Percentiles rank a stretch among this genome's conserved stretches.
phyloP scores from a whole-genome alignment of 2,797 vertebrate genomes.

The Serranus cabrilla region DNA sequence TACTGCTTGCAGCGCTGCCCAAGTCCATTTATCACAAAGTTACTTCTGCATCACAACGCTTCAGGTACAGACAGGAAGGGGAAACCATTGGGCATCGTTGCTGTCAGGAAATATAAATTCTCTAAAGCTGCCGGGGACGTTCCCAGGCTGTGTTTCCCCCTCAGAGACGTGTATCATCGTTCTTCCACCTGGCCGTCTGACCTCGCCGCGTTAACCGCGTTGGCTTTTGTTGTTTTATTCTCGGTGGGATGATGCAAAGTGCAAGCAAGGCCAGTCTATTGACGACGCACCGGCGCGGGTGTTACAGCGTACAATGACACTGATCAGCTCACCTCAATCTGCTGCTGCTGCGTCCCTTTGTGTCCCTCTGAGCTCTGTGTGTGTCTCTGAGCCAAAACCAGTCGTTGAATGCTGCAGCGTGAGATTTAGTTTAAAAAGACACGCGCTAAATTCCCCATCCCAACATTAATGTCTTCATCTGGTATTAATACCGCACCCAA shows the following conservation, averaged over 20 bases:
- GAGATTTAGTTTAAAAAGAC: background rate
- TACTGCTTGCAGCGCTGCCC: background rate
- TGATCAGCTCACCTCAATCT: slow-evolving; percentile 9
- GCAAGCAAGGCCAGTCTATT: slow-evolving; percentile 32
- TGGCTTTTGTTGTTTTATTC: slow-evolving; percentile 24
- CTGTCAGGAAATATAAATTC: slow-evolving; percentile 25
- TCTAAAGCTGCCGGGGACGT: background rate
- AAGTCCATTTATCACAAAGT: slow-evolving; percentile 10
- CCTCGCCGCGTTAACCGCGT: background rate
- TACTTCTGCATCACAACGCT: background rate
- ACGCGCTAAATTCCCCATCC: background rate
- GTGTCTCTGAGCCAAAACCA: background rate
- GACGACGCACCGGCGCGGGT: slow-evolving; percentile 3
- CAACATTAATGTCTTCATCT: background rate
- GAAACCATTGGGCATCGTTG: background rate
- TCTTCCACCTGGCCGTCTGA: slow-evolving; percentile 17
- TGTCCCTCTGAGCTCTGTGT: background rate
- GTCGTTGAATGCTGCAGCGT: background rate
- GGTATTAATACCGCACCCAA: background rate
- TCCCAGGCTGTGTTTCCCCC: background rate
- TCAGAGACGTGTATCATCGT: background rate
- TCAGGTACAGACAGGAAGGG: slow-evolving; percentile 14
- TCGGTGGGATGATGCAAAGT: slow-evolving; percentile 39
- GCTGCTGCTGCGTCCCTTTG: background rate
- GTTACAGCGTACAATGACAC: slow-evolving; percentile 23